These are phyloP conservation scores for Nomada hirtipes DNA, from an alignment of 2,888 invertebrate genomes.

Conservation along the genomic window DNA sequence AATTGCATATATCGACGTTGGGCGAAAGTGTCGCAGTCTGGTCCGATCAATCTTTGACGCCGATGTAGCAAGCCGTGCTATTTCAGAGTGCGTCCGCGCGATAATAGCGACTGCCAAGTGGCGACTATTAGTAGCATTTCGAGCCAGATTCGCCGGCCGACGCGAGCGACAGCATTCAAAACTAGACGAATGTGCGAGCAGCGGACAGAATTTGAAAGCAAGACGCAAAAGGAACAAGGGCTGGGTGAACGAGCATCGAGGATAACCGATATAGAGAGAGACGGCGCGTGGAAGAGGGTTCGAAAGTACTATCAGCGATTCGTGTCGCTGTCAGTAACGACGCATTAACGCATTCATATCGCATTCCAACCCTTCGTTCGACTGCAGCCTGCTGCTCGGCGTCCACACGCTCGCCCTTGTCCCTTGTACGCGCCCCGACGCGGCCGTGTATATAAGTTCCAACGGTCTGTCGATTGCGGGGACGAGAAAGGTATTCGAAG, in stretches of 20 bases:
- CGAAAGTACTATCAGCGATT: conserved; percentile 74
- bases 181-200: conserved; percentile 23
- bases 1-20: conserved; percentile 28
- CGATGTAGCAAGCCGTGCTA: conserved; percentile 52
- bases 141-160: conserved; percentile 51
- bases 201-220: conserved; percentile 11
- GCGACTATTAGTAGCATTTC: conserved; percentile 66
- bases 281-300: conserved; percentile 41
- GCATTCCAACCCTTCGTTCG: conserved; percentile 75
- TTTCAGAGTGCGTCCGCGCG: conserved; percentile 61
- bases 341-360: conserved; percentile 79
- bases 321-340: conserved; percentile 78
- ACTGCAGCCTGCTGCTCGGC: conserved; percentile 53
- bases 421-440: conserved; percentile 36
- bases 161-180: conserved; percentile 29
- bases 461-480: conserved; percentile 2
- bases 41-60: conserved; percentile 65
- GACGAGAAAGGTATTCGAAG: conserved; percentile 26
- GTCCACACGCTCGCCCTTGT: conserved; percentile 53
- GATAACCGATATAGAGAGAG: conserved; percentile 33
- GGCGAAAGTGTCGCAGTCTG: conserved; percentile 41
- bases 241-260: conserved; percentile 29
- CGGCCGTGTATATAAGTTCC: conserved; percentile 13
- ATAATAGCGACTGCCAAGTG: conserved; percentile 68
- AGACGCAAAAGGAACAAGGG: conserved; percentile 7